phyloP scores from a whole-genome alignment of 2,113 vertebrate species.

The Chelonoidis abingdonii region DNA sequence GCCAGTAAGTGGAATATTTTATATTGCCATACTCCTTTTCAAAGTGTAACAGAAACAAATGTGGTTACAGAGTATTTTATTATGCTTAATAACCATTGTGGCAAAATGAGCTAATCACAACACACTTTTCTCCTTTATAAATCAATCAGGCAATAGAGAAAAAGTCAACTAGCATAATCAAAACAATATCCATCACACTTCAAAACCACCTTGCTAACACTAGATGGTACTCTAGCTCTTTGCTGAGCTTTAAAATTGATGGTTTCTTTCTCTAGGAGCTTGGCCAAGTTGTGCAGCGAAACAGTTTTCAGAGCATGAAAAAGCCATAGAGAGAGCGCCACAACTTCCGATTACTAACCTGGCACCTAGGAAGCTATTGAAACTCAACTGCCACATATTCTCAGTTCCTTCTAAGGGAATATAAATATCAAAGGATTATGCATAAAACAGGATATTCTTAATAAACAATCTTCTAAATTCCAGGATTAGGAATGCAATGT shows the following conservation, averaged over 20 bases:
- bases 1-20: background rate
- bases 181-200: background rate
- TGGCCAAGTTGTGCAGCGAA: background rate
- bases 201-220: background rate
- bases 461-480: background rate
- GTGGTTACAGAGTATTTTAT: background rate
- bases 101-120: background rate
- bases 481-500: background rate
- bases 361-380: no score
- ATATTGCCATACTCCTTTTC: background rate
- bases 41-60: background rate
- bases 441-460: background rate
- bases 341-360: background rate
- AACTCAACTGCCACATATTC: background rate
- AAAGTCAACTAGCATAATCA: background rate
- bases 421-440: fast-evolving
- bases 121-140: background rate
- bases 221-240: constrained; percentile 66
- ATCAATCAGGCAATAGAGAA: background rate
- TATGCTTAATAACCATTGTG: background rate
- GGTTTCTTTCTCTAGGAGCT: fast-evolving
- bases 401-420: fast-evolving
- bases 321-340: background rate
- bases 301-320: background rate
- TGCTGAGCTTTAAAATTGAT: background rate